These are phyloP conservation scores for Artemisiospiza belli DNA, from an alignment of 2,113 vertebrate genomes.

Conservation along the genomic window DNA sequence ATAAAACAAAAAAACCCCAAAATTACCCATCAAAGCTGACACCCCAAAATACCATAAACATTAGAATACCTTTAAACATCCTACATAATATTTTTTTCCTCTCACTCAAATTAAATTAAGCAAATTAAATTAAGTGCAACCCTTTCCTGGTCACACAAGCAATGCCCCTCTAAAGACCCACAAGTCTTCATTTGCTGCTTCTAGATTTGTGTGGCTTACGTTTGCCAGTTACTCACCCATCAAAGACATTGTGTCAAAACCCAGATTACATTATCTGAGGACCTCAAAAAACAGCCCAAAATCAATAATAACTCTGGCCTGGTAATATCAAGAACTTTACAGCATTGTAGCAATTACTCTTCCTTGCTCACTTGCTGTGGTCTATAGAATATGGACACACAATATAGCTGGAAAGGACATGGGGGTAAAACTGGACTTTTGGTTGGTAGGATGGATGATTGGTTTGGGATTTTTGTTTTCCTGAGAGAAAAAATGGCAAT, in stretches of 20 bases:
- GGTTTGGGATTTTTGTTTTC: neutral
- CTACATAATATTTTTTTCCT: neutral
- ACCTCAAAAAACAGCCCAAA: neutral
- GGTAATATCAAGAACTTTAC: neutral
- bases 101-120: neutral
- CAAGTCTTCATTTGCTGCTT: neutral
- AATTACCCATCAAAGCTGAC: neutral
- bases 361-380: neutral
- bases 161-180: neutral
- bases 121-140: neutral
- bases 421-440: neutral
- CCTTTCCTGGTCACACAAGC: neutral
- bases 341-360: neutral
- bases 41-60: neutral
- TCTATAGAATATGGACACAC: neutral
- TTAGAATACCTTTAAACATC: neutral
- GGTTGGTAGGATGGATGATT: neutral
- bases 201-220: neutral
- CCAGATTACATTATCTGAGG: neutral
- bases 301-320: neutral
- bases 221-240: neutral
- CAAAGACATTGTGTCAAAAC: neutral
- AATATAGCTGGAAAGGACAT: neutral
- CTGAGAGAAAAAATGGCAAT: neutral
- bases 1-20: accelerated